Evolutionary conservation across 2,888 invertebrate genomes (phyloP).

Genomic region (Deilephila porcellus): DNA sequence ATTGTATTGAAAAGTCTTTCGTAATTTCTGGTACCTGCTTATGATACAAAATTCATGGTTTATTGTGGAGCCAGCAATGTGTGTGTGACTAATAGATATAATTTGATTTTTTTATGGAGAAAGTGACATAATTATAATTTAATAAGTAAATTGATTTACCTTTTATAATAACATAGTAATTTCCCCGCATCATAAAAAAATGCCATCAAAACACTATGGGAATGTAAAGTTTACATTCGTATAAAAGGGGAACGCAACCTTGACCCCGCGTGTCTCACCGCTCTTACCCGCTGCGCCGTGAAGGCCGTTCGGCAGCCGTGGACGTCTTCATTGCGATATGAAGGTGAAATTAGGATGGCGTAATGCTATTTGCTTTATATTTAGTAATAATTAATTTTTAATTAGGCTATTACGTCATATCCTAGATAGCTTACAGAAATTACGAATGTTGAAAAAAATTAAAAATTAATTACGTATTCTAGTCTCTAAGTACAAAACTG

Average conservation of each 20-base stretch:
- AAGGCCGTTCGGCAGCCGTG: background rate
- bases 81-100: no score
- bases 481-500: background rate
- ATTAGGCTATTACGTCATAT: background rate
- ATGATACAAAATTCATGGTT: no score
- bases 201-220: no score
- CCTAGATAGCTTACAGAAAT: no score
- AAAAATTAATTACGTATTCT: background rate
- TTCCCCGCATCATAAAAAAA: no score
- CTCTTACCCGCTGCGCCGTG: background rate
- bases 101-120: no score
- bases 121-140: no score
- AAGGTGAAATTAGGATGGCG: background rate
- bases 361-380: conserved; percentile 1
- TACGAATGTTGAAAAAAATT: background rate
- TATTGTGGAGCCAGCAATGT: no score
- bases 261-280: background rate
- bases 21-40: no score
- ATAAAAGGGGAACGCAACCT: conserved; percentile 6
- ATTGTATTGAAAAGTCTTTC: no score
- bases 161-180: no score
- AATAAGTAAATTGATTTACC: no score
- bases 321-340: background rate
- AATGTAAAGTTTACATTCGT: background rate
- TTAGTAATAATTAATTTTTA: background rate